Percentiles rank a stretch among this genome's conserved stretches.
Conservation (phyloP, 2,797 vertebrate genomes). For the Danio jaintianensis region DNA sequence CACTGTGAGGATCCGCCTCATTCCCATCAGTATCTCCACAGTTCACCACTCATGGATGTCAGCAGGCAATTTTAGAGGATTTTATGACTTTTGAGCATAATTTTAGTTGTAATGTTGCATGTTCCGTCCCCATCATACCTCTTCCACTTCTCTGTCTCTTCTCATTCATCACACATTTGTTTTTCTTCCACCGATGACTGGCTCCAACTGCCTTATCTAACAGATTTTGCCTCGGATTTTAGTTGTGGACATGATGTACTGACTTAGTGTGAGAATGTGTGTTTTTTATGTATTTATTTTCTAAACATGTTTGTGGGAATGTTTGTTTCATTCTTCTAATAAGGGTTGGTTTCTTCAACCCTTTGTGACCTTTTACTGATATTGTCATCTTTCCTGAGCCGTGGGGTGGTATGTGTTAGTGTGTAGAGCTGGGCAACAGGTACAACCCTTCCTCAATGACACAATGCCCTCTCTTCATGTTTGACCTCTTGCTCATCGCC, state of each 20-base stretch:
- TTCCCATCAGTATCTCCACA: slow-evolving; percentile 38
- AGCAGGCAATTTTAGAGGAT: slow-evolving; percentile 35
- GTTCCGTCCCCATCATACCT: background rate
- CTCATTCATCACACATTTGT: background rate
- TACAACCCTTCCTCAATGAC: slow-evolving; percentile 49
- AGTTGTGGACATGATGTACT: background rate
- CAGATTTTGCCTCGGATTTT: background rate
- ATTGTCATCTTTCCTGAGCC: background rate
- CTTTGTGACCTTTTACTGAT: slow-evolving; percentile 2
- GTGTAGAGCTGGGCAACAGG: slow-evolving; percentile 13
- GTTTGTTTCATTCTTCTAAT: background rate
- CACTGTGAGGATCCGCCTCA: slow-evolving; percentile 7
- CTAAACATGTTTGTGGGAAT: background rate
- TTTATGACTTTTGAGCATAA: slow-evolving; percentile 49
- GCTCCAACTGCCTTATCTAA: background rate
- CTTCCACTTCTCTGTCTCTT: background rate
- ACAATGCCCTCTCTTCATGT: slow-evolving; percentile 30
- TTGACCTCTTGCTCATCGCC: slow-evolving; percentile 28
- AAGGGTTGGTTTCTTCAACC: background rate
- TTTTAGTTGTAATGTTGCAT: slow-evolving; percentile 28
- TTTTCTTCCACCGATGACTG: background rate
- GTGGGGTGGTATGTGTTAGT: background rate
- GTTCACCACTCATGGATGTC: slow-evolving; percentile 33
- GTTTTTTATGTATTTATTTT: background rate
- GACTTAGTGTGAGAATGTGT: background rate